Evolutionary conservation across 2,888 invertebrate genomes (phyloP).

Genomic region (Nomada goodeniana): DNA sequence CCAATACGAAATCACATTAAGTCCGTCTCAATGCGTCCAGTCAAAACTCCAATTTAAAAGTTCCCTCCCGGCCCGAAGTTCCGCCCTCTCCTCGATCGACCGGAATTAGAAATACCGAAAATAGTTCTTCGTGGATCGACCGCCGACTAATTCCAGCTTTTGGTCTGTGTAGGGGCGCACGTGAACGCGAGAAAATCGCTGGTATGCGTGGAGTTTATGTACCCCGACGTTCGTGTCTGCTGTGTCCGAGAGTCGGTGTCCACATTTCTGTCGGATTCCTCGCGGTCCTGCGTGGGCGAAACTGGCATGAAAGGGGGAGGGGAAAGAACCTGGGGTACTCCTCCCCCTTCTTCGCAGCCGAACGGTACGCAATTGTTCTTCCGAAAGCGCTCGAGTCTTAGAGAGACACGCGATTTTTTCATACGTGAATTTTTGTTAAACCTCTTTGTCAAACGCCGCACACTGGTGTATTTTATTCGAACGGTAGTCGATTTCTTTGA

Average conservation of each 20-base stretch:
- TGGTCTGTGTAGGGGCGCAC: not conserved
- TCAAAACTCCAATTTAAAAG: slow-evolving; percentile 83
- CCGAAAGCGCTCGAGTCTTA: too few species aligned
- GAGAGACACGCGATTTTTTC: too few species aligned
- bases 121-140: slow-evolving; percentile 69
- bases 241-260: not conserved
- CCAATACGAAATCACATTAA: slow-evolving; percentile 81
- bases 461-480: not conserved
- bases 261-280: slow-evolving; percentile 18
- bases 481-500: not conserved
- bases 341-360: not conserved
- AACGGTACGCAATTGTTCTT: not conserved
- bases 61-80: slow-evolving; percentile 68
- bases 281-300: not conserved
- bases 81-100: slow-evolving; percentile 26
- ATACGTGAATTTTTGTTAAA: too few species aligned
- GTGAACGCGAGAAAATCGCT: not conserved
- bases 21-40: slow-evolving; percentile 80
- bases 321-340: not conserved
- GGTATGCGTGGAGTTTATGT: not conserved
- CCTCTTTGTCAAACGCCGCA: too few species aligned
- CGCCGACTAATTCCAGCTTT: slow-evolving; percentile 59
- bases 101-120: slow-evolving; percentile 76
- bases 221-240: not conserved
- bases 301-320: not conserved